Percentiles rank a stretch among this genome's conserved stretches.
Evolutionary conservation across 1,140 invertebrate species (phyloP).

Genomic region (Homarus americanus): DNA sequence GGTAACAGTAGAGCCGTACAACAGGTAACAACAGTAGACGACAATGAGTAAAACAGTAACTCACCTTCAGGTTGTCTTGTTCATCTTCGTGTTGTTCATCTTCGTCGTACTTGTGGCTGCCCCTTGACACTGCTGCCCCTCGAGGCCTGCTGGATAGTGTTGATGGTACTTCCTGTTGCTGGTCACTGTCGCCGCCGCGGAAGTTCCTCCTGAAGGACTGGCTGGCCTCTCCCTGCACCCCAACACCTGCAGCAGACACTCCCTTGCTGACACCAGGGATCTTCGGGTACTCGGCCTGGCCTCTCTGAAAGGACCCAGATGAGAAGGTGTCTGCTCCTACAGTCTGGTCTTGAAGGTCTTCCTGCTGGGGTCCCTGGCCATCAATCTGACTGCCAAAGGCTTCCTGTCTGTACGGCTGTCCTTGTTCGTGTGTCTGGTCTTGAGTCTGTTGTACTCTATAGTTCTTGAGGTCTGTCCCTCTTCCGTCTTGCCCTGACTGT

Average conservation of each 20-base stretch:
- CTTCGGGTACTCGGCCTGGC: neutral
- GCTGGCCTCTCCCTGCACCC: neutral
- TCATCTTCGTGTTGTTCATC: neutral
- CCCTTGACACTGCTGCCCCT: neutral
- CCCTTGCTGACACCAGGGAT: neutral
- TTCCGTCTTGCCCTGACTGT: no score
- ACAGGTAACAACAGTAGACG: no score
- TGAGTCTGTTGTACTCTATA: neutral
- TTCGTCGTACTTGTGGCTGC: constrained; percentile 21
- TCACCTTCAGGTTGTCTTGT: neutral
- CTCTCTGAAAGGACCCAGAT: no score
- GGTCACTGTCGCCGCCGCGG: no score
- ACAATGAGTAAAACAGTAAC: no score
- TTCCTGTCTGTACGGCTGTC: neutral
- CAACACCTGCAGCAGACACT: neutral
- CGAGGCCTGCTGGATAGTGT: no score
- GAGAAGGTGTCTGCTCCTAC: neutral
- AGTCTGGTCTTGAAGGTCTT: neutral
- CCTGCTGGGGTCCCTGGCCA: neutral
- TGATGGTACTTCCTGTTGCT: no score
- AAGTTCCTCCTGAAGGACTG: neutral
- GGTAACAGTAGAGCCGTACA: no score
- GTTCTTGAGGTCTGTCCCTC: neutral
- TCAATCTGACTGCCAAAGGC: neutral
- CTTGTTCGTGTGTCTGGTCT: neutral